Evolutionary conservation across 1,140 invertebrate genomes (phyloP).

Genomic region (Drosophila auraria): DNA sequence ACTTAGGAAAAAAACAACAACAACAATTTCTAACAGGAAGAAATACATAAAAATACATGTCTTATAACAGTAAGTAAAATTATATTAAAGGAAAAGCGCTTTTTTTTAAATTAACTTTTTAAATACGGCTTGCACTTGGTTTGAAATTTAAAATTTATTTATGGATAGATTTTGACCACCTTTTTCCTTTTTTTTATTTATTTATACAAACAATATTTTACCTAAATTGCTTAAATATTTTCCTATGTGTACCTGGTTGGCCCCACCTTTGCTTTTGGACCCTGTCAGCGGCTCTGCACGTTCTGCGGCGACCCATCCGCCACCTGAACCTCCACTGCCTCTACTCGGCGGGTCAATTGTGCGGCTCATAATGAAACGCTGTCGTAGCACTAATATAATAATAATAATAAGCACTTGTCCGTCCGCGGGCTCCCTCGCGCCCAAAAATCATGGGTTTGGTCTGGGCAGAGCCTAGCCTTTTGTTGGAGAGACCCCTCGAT

Average conservation of each 20-base stretch:
- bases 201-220: no score
- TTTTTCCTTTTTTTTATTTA: no score
- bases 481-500: slow-evolving; percentile 60
- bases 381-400: slow-evolving; percentile 75
- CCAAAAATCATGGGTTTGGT: slow-evolving; percentile 9
- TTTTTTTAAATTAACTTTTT: no score
- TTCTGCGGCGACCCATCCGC: slow-evolving; percentile 44
- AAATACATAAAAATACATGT: no score
- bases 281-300: slow-evolving; percentile 40
- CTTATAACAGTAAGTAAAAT: no score
- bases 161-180: no score
- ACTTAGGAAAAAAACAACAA: background rate
- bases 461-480: slow-evolving; percentile 31
- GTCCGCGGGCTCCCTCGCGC: slow-evolving; percentile 4
- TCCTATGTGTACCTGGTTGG: background rate
- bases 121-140: no score
- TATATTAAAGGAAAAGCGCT: no score
- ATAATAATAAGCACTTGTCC: slow-evolving; percentile 78
- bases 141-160: no score
- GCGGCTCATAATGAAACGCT: slow-evolving; percentile 68
- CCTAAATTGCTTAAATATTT: background rate
- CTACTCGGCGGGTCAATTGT: slow-evolving; percentile 62
- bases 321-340: slow-evolving; percentile 27
- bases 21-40: background rate
- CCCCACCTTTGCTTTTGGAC: slow-evolving; percentile 36